A percentile compares a stretch with the other conserved stretches of the same genome.
Conservation (phyloP, 2,113 vertebrate genomes). For the Limanda limanda region DNA sequence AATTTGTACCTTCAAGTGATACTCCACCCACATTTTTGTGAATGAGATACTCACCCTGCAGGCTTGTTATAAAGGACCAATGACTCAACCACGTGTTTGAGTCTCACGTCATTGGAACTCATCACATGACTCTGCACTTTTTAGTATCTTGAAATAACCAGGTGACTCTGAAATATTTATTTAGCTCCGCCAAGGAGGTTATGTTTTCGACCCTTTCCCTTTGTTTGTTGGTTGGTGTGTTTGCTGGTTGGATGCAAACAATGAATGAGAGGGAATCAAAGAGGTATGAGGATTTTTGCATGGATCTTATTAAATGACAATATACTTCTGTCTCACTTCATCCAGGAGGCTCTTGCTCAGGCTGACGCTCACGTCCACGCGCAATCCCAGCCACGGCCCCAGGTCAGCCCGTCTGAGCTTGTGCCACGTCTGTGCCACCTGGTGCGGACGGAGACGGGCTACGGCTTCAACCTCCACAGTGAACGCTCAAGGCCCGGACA, state of each 20-base stretch:
- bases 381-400: slow-evolving; percentile 20
- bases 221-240: too few relatives aligned
- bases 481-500: slow-evolving; percentile 94
- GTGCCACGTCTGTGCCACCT: slow-evolving; percentile 92
- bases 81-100: slow-evolving; percentile 2
- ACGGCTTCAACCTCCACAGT: slow-evolving; percentile 98
- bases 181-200: too few relatives aligned
- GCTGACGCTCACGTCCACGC: slow-evolving; percentile 65
- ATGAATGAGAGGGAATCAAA: background rate
- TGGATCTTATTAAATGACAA: background rate
- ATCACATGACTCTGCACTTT: background rate
- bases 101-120: background rate
- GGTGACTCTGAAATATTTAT: too few relatives aligned
- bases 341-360: slow-evolving; percentile 79
- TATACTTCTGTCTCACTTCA: background rate
- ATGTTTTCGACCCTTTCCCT: background rate
- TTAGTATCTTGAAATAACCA: too few relatives aligned
- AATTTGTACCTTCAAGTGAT: background rate
- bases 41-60: background rate
- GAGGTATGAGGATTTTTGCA: background rate
- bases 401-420: slow-evolving; percentile 78
- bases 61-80: background rate
- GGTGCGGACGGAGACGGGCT: slow-evolving; percentile 88
- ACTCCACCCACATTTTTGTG: background rate
- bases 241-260: too few relatives aligned